These are phyloP conservation scores for Galeopsomyia nigrocyanea DNA, from an alignment of 2,888 invertebrate genomes.

Conservation along the genomic window DNA sequence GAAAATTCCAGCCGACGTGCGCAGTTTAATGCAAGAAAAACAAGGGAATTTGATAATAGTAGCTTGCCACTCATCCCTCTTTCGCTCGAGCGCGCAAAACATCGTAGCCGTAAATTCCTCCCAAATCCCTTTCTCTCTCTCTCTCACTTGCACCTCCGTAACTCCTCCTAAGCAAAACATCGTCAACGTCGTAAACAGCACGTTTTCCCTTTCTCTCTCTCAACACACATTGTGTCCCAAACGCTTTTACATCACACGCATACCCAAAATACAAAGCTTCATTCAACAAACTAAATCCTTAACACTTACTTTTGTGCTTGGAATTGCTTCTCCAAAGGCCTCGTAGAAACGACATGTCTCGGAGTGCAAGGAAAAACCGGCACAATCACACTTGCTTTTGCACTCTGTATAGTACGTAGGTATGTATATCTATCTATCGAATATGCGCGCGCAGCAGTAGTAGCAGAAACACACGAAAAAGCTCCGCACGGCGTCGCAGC, in stretches of 20 bases:
- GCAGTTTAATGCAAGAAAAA: too few species aligned
- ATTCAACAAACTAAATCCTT: background rate
- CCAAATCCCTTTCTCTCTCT: too few species aligned
- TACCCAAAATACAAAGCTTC: background rate
- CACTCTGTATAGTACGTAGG: background rate
- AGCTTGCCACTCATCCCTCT: too few species aligned
- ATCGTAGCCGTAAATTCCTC: too few species aligned
- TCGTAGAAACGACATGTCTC: constrained; percentile 73
- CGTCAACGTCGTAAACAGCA: too few species aligned
- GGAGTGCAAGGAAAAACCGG: background rate
- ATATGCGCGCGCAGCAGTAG: background rate
- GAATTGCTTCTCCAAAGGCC: constrained; percentile 78
- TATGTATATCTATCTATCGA: background rate
- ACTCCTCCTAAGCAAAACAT: too few species aligned
- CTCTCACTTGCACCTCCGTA: too few species aligned
- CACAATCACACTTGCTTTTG: background rate
- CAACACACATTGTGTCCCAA: too few species aligned
- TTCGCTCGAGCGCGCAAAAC: too few species aligned
- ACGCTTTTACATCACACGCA: background rate
- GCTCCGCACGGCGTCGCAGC: constrained; percentile 30
- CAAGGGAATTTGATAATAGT: too few species aligned
- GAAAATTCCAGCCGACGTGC: too few species aligned
- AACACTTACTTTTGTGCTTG: constrained; percentile 78
- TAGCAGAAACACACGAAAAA: background rate
- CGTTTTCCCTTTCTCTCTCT: too few species aligned